Evolutionary conservation across 2,113 vertebrate genomes (phyloP), one percentile per base, ranked within the genome.

Genomic region (Entelurus aequoreus): DNA sequence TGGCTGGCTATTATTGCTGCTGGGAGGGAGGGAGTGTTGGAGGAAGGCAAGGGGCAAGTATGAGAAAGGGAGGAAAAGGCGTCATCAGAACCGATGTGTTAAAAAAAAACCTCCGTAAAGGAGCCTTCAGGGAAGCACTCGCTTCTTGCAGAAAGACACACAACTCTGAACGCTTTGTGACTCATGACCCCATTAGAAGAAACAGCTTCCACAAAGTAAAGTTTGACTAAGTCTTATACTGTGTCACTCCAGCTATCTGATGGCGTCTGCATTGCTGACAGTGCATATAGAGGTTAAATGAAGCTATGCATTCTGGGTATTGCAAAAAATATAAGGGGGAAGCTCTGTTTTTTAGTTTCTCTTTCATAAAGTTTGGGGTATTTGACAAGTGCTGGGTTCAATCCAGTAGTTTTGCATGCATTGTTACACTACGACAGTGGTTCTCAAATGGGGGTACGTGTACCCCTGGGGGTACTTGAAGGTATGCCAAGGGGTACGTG

Each of bases 121-220:
- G 68, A 79, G 80, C 69, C 78, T 78, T 84, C 14, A 40, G 83
- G 82, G 80, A 76, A 70, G 64, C 77, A 65, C 78, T 78, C 68
- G 76, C 76, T 82, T 78, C 61, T 48, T 81, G 62, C 52, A 61
- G 46, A 61, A 38, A 59, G 11, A 63, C 7, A 61, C 58, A 54
- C 60, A 65, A 38, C 55, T 71, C 47, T 78, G 80, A 85, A 86
- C 79, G 83, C 78, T 28, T n/a, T 19, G 28, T 83, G 82, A 86
- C 86, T 86, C 75, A 68, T 77, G 75, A 80, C 65, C 78, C 62
- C 66, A 71, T 83, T 80, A 62, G 40, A 61, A 16, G 60, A 63
- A 57, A 38, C 54, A 47, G 54, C 15, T 48, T 53, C 36, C 40
- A 67, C 49, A 71, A 65, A 68, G 50, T 65, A 59, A 68, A 58